Evolutionary conservation across 2,797 vertebrate genomes (phyloP).

Genomic region (Characodon lateralis): DNA sequence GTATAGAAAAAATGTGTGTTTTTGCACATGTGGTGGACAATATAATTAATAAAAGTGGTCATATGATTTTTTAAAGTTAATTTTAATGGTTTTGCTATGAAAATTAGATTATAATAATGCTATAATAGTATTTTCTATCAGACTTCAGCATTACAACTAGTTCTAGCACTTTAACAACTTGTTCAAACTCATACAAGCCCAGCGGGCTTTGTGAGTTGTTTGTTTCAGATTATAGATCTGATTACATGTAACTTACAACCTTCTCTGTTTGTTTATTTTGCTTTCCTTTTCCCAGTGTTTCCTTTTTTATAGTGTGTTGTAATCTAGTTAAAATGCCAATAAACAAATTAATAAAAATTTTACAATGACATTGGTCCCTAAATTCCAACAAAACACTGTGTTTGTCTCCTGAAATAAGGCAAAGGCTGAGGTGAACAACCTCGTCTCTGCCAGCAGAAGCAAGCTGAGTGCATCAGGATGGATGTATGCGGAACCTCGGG

Average conservation of each 20-base stretch:
- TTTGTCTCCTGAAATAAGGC: conserved; percentile 11
- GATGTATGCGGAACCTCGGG: conserved; percentile 50
- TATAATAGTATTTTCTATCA: background rate
- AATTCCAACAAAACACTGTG: conserved; percentile 5
- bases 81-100: background rate
- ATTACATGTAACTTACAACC: background rate
- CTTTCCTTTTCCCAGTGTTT: background rate
- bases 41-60: background rate
- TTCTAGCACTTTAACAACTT: background rate
- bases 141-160: too few relatives aligned
- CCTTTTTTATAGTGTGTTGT: background rate
- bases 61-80: background rate
- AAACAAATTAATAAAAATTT: background rate
- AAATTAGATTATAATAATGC: background rate
- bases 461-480: conserved; percentile 47
- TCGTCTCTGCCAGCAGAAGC: conserved; percentile 49
- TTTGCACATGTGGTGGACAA: background rate
- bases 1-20: background rate
- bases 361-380: background rate
- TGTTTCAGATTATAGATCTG: background rate
- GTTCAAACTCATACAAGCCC: background rate
- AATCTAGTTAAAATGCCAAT: background rate
- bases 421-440: conserved; percentile 56
- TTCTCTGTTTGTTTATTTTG: background rate
- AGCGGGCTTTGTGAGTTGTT: background rate